Evolutionary conservation across 2,797 vertebrate species (phyloP), one percentile per base, ranked within the genome.

Genomic region (Diplodus sargus): DNA sequence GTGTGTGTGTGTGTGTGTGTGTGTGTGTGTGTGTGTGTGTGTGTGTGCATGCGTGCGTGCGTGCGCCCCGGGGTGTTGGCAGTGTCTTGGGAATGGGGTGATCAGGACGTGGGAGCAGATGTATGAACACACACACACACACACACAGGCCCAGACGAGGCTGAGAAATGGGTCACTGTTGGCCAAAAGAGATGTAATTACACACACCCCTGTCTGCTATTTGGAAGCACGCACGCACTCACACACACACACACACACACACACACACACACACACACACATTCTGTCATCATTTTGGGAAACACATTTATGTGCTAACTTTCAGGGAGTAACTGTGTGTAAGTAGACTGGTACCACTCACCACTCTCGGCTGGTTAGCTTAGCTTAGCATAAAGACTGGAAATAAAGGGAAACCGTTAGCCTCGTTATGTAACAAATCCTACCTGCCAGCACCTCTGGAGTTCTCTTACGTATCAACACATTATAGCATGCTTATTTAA

Each of bases 81-180:
- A 60, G 62, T 42, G 63, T 65, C 61, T 71, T 58, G 68, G 60
- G 68, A 78, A 65, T 42, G 60, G 69, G 42, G 69, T 45, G 69
- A 52, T 52, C 53, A 16, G 76, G 62, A 79, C 42, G 39, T 70
- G 71, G 67, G 73, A 72, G 53, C 64, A 54, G 17, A 62, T 70
- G 20, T 56, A 65, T 54, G 49, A 30, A 56, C 59, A 73, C 42
- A 47, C 63, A 53, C 67, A 49, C 72, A 70, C 25, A 69, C 34
- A 59, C 61, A 65, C 8, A 67, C 47, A 48, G 17, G 45, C 47
- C 34, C 72, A 79, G 68, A 68, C 68, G 0, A 66, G 48, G 76
- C 76, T 78, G 76, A 78, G 76, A 83, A 83, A 83, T 75, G 64
- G 81, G 81, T 83, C 81, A 74, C 12, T 60, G 76, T 25, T 56